Evolutionary conservation across 1,140 invertebrate species (phyloP).

Genomic region (Diorhabda carinulata): DNA sequence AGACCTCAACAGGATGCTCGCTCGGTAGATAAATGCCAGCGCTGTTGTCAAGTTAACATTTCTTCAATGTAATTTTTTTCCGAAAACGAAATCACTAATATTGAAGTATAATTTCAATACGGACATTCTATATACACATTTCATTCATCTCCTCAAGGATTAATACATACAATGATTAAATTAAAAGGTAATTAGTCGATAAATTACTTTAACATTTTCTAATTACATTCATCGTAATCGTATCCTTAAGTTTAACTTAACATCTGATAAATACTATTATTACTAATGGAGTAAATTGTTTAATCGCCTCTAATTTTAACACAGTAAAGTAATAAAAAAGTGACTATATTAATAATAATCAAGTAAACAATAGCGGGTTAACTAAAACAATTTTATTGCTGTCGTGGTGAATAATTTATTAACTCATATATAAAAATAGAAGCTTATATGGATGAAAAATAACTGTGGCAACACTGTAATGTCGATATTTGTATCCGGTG

Average conservation of each 20-base stretch:
- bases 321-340: neutral
- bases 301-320: neutral
- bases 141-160: neutral
- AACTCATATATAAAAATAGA: neutral
- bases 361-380: neutral
- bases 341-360: neutral
- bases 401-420: neutral
- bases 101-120: no score
- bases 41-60: no score
- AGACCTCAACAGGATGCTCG: no score
- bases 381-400: neutral
- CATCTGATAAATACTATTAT: neutral
- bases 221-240: neutral
- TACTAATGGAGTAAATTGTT: neutral
- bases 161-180: neutral
- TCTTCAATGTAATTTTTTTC: no score
- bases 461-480: neutral
- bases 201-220: neutral
- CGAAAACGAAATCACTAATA: no score
- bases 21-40: no score
- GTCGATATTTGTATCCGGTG: neutral
- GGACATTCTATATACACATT: neutral
- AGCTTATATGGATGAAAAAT: neutral
- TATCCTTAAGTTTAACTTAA: constrained; percentile 1
- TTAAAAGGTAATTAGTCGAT: neutral